Evolutionary conservation across 2,888 invertebrate genomes (phyloP).

Genomic region (Chalcis sispes): DNA sequence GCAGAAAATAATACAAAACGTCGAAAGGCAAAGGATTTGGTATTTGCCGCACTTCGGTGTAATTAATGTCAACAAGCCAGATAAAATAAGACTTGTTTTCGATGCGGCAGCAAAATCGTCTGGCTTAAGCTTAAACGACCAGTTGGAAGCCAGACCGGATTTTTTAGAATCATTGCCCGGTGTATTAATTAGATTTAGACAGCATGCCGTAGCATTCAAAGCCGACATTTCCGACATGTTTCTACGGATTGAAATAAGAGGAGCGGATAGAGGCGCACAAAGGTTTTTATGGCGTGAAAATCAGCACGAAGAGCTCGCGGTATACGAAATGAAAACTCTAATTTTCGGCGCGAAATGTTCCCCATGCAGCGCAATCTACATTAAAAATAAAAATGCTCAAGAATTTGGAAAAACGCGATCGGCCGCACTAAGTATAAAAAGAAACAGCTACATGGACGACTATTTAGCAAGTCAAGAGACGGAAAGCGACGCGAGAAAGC

Average conservation of each 20-base stretch:
- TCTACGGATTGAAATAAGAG: neutral
- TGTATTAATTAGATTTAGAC: neutral
- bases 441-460: neutral
- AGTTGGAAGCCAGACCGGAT: neutral
- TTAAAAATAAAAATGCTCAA: conserved; percentile 3
- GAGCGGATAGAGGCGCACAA: too few relatives aligned
- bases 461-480: neutral
- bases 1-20: neutral
- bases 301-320: too few relatives aligned
- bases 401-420: neutral
- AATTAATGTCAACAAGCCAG: neutral
- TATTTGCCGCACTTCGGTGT: neutral
- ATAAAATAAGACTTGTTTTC: neutral
- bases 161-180: too few relatives aligned
- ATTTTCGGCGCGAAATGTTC: neutral
- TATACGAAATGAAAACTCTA: too few relatives aligned
- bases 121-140: neutral
- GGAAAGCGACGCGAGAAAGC: neutral
- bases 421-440: neutral
- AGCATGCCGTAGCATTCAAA: neutral
- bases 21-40: neutral
- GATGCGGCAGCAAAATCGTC: neutral
- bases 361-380: neutral
- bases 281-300: too few relatives aligned
- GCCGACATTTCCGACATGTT: too few relatives aligned